Conservation (phyloP, 2,888 invertebrate genomes). For the Odontomyia ornata region DNA sequence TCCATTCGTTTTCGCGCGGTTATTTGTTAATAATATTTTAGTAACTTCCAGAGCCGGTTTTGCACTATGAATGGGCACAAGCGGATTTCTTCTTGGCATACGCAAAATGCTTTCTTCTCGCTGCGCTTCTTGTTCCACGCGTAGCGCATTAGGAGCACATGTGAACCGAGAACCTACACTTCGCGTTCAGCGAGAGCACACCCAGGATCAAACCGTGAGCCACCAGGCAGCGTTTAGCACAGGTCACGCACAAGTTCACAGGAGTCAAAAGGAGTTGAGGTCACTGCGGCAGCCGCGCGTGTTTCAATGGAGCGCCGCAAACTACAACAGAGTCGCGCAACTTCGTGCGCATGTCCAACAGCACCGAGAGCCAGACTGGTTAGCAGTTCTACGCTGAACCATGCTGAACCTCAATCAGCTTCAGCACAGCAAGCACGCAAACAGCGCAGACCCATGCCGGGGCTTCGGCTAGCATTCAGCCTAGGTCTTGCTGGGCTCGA, state of each 20-base stretch:
- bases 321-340: constrained; percentile 26
- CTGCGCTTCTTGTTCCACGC: not conserved
- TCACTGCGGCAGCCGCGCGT: constrained; percentile 29
- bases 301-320: not conserved
- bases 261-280: constrained; percentile 22
- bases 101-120: constrained; percentile 5
- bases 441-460: constrained; percentile 30
- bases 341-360: constrained; percentile 28
- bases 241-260: constrained; percentile 18
- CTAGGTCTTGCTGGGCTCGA: constrained; percentile 7
- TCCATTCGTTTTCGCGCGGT: constrained; percentile 37
- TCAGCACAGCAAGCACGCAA: constrained; percentile 20
- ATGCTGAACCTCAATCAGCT: not conserved
- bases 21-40: constrained; percentile 30
- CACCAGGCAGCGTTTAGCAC: not conserved
- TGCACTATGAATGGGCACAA: constrained; percentile 24
- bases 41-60: constrained; percentile 26
- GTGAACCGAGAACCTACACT: not conserved
- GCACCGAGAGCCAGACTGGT: constrained; percentile 41
- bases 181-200: not conserved
- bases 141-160: not conserved
- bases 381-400: constrained; percentile 9
- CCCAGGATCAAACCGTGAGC: not conserved
- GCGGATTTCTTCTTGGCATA: constrained; percentile 12
- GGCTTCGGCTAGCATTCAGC: constrained; percentile 9